Conservation (phyloP, 1,140 invertebrate species). For the Caenorhabditis tropicalis region DNA sequence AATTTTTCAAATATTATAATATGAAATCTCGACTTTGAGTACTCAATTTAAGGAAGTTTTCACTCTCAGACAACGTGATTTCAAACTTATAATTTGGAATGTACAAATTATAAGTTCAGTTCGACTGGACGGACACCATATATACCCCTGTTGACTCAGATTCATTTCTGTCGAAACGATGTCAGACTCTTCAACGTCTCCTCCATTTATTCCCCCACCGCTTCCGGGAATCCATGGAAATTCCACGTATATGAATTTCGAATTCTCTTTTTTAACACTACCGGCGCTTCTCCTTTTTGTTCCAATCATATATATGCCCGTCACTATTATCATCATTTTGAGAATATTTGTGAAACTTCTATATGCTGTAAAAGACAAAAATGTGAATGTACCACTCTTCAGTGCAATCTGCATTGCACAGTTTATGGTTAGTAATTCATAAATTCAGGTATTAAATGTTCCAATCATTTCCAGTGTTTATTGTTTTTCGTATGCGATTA, state of each 20-base stretch:
- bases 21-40: too few species aligned
- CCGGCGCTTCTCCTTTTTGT: neutral
- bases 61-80: neutral
- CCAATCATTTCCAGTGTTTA: neutral
- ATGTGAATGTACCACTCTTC: neutral
- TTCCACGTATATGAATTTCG: neutral
- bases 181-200: neutral
- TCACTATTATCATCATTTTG: neutral
- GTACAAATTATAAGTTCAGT: neutral
- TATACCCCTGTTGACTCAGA: neutral
- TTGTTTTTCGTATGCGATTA: neutral
- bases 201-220: neutral
- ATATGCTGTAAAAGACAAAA: neutral
- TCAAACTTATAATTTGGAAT: neutral
- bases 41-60: too few species aligned
- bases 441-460: neutral
- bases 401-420: neutral
- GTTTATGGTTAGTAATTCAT: neutral
- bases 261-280: neutral
- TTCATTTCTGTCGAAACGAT: neutral
- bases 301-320: neutral
- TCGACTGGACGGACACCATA: neutral
- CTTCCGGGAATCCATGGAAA: slow-evolving; percentile 2
- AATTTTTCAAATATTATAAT: too few species aligned
- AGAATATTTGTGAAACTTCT: neutral